Percentiles rank a stretch among this genome's conserved stretches.
These are phyloP conservation scores for Bellardia bayeri DNA, from an alignment of 2,888 invertebrate genomes.

Conservation along the genomic window DNA sequence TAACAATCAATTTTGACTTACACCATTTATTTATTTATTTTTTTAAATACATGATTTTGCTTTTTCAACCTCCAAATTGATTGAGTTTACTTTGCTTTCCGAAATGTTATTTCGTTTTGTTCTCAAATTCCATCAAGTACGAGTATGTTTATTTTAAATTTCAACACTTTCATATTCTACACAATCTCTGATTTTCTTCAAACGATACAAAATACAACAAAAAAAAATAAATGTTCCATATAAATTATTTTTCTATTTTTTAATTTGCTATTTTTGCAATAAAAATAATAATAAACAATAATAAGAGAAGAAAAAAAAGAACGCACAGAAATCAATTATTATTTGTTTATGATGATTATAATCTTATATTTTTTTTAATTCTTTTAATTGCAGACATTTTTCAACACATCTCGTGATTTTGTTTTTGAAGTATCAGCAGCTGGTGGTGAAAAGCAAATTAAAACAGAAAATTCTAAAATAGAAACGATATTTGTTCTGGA, in stretches of 20 bases:
- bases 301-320: slow-evolving; percentile 1
- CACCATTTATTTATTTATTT: slow-evolving; percentile 11
- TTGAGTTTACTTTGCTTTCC: neutral
- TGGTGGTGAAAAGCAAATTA: slow-evolving; percentile 19
- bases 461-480: slow-evolving; percentile 14
- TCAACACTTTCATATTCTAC: slow-evolving; percentile 14
- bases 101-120: slow-evolving; percentile 9
- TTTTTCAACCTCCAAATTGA: slow-evolving; percentile 19
- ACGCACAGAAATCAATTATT: neutral
- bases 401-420: slow-evolving; percentile 52
- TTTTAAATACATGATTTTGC: slow-evolving; percentile 34
- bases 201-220: no score
- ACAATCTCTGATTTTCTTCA: neutral
- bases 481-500: slow-evolving; percentile 69
- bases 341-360: slow-evolving; percentile 18
- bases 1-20: neutral
- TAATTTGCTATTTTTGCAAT: slow-evolving; percentile 25
- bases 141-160: slow-evolving; percentile 46
- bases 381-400: slow-evolving; percentile 64
- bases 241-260: slow-evolving; percentile 23
- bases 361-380: slow-evolving; percentile 21
- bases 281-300: slow-evolving; percentile 21
- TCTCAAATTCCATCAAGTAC: slow-evolving; percentile 20
- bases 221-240: neutral
- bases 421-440: slow-evolving; percentile 13